phyloP scores from a whole-genome alignment of 2,113 vertebrate genomes.

The Carassius auratus region DNA sequence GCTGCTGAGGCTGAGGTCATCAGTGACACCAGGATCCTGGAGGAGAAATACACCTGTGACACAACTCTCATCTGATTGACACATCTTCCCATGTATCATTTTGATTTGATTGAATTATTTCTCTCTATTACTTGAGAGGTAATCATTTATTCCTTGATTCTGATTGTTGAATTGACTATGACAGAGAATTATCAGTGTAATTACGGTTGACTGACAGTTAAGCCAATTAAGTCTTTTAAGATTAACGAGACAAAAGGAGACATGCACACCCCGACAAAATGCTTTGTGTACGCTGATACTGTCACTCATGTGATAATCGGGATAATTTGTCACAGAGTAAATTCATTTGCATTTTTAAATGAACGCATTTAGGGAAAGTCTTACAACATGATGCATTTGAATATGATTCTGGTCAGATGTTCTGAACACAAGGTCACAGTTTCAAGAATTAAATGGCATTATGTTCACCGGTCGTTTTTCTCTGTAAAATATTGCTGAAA shows the following conservation, averaged over 20 bases:
- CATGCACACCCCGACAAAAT: background rate
- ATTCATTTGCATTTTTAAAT: background rate
- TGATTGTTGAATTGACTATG: slow-evolving; percentile 15
- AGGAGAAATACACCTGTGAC: slow-evolving; percentile 30
- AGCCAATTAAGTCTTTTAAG: background rate
- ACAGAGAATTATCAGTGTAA: slow-evolving; percentile 11
- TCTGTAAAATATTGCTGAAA: background rate
- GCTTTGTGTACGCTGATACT: background rate
- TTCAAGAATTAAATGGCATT: background rate
- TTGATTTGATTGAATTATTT: background rate
- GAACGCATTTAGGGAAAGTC: background rate
- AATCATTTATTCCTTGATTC: background rate
- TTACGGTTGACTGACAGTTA: slow-evolving; percentile 34
- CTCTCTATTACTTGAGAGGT: background rate
- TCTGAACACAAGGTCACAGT: background rate
- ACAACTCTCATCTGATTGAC: slow-evolving; percentile 21
- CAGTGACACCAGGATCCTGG: slow-evolving; percentile 82
- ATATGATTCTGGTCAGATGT: background rate
- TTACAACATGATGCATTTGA: background rate
- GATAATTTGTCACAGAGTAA: background rate
- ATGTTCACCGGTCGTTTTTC: background rate
- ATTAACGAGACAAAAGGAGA: background rate
- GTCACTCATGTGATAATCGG: background rate
- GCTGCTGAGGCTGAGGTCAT: slow-evolving; percentile 92
- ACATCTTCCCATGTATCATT: background rate